These are phyloP conservation scores for Leuciscus idus DNA, from an alignment of 2,113 vertebrate species.

Conservation along the genomic window DNA sequence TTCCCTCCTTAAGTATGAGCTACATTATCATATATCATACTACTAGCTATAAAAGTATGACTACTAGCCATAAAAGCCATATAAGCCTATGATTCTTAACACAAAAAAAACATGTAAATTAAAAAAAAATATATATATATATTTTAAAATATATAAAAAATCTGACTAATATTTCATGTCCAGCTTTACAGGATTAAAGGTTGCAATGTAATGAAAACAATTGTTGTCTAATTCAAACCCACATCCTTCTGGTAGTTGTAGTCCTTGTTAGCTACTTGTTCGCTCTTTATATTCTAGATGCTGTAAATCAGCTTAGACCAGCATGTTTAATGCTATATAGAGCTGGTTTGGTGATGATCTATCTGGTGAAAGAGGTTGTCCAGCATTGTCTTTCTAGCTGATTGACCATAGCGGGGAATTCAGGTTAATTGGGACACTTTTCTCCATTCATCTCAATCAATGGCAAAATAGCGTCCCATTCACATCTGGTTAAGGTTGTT, in stretches of 20 bases:
- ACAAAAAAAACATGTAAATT: background rate
- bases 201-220: background rate
- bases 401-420: background rate
- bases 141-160: too few species aligned
- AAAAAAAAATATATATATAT: too few species aligned
- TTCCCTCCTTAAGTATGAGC: background rate
- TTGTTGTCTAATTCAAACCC: background rate
- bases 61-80: too few species aligned
- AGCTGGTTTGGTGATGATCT: background rate
- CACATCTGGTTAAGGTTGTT: background rate
- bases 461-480: too few species aligned
- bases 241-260: background rate
- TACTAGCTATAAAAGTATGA: background rate
- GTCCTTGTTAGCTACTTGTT: too few species aligned
- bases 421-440: too few species aligned
- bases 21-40: background rate
- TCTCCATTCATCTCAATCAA: too few species aligned
- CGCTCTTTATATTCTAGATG: background rate
- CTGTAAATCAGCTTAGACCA: background rate
- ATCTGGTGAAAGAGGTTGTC: background rate
- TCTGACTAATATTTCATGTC: too few species aligned
- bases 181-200: too few species aligned
- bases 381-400: background rate
- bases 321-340: background rate
- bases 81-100: too few species aligned